Evolutionary conservation across 2,888 invertebrate species (phyloP).

Genomic region (Napeogenes inachia): DNA sequence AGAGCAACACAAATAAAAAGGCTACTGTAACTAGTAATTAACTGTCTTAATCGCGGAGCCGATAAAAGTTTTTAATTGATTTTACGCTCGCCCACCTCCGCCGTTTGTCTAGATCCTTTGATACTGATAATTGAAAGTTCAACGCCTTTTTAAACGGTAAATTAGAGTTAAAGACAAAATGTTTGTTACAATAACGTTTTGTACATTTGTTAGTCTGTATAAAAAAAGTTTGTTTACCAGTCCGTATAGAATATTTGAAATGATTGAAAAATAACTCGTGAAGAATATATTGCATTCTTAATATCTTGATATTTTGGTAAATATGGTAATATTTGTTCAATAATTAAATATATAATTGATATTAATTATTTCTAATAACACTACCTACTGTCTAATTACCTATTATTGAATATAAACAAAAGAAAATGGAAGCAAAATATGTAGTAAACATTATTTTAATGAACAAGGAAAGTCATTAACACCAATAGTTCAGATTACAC

Average conservation of each 20-base stretch:
- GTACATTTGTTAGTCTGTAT: neutral
- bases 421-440: too few species aligned
- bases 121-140: constrained; percentile 46
- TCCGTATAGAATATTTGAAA: too few species aligned
- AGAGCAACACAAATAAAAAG: constrained; percentile 32
- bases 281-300: too few species aligned
- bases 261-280: too few species aligned
- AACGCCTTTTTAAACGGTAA: constrained; percentile 31
- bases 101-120: constrained; percentile 43
- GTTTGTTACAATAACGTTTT: constrained; percentile 6
- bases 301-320: too few species aligned
- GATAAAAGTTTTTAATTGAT: constrained; percentile 62
- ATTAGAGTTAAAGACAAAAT: constrained; percentile 11
- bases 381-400: too few species aligned
- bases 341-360: too few species aligned
- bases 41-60: constrained; percentile 48
- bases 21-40: constrained; percentile 46
- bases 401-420: too few species aligned
- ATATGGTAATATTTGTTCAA: too few species aligned
- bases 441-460: too few species aligned
- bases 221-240: too few species aligned
- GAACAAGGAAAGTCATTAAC: constrained; percentile 9
- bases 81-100: constrained; percentile 34
- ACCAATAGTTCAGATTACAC: constrained; percentile 7
- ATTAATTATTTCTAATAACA: too few species aligned